phyloP scores from a whole-genome alignment of 2,113 vertebrate genomes.

The Coptodon rendalli region DNA sequence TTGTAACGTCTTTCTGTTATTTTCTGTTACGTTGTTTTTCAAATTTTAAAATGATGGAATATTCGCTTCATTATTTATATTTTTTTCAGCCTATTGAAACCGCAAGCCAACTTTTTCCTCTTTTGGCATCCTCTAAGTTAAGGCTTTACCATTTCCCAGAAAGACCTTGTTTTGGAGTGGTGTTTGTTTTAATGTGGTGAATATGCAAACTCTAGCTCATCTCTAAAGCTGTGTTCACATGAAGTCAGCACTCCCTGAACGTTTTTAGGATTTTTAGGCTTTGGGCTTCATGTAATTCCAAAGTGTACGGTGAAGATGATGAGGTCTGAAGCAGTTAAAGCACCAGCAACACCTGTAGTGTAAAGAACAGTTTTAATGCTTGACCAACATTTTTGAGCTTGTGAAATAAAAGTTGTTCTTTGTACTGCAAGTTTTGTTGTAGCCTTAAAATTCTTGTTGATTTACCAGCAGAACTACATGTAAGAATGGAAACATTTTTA shows the following conservation, averaged over 20 bases:
- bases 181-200: not conserved
- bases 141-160: not conserved
- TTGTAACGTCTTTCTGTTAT: not conserved
- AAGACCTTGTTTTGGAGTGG: accelerated
- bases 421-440: not conserved
- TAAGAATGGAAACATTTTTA: not conserved
- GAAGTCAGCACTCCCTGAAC: accelerated
- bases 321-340: not conserved
- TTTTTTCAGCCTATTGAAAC: not conserved
- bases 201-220: not conserved
- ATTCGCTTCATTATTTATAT: not conserved
- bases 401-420: not conserved
- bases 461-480: not conserved
- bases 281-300: not conserved
- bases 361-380: not conserved
- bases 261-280: not conserved
- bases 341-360: not conserved
- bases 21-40: not conserved
- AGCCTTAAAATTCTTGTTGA: not conserved
- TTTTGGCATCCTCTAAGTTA: accelerated
- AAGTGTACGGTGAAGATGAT: not conserved
- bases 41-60: not conserved
- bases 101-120: accelerated
- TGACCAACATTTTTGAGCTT: not conserved
- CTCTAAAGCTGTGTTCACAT: not conserved